phyloP scores from a whole-genome alignment of 2,888 invertebrate genomes.

The Fragum fragum region DNA sequence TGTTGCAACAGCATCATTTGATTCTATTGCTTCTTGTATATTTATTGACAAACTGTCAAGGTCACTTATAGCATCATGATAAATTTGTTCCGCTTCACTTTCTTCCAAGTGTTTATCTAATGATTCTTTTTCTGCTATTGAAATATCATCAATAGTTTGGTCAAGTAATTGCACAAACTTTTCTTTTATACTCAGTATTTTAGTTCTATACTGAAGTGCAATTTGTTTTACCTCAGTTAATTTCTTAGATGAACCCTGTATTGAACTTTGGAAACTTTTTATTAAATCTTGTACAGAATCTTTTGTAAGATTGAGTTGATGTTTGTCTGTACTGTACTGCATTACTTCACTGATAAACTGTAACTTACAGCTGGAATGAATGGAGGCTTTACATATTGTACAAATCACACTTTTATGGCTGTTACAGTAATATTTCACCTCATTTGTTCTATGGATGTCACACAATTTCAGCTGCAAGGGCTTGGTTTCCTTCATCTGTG shows the following conservation, averaged over 20 bases:
- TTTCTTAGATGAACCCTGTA: neutral
- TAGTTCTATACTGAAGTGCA: neutral
- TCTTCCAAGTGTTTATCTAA: neutral
- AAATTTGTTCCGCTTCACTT: neutral
- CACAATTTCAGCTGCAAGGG: neutral
- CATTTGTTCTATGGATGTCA: constrained; percentile 13
- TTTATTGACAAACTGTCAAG: neutral
- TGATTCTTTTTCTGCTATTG: neutral
- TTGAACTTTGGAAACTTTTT: constrained; percentile 1
- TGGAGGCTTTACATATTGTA: constrained; percentile 14
- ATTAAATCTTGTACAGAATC: constrained; percentile 5
- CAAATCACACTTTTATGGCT: constrained; percentile 10
- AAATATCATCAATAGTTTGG: neutral
- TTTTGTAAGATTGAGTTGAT: neutral
- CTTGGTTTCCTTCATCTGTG: neutral
- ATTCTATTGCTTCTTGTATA: constrained; percentile 6
- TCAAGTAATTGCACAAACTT: neutral
- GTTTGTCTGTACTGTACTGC: neutral
- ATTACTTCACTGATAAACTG: neutral
- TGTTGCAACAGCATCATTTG: constrained; percentile 12
- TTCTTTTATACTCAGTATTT: neutral
- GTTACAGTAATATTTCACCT: constrained; percentile 18
- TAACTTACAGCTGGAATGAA: constrained; percentile 10
- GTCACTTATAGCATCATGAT: constrained; percentile 5
- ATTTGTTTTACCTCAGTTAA: neutral